These are phyloP conservation scores for Mythimna ferrago DNA, from an alignment of 2,888 invertebrate species.

Conservation along the genomic window DNA sequence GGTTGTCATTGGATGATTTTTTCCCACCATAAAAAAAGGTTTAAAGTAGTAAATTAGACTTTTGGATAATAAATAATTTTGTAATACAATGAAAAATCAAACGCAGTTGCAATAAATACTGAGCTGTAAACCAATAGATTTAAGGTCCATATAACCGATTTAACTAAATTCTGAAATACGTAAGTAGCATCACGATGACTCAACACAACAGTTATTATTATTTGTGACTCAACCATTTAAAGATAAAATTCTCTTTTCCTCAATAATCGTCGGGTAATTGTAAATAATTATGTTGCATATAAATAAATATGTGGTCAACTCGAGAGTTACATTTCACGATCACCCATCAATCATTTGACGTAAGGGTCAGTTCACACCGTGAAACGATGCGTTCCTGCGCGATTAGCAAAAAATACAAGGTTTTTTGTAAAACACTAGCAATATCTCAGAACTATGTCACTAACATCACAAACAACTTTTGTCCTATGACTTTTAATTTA, in stretches of 20 bases:
- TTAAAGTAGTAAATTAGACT: neutral
- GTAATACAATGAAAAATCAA: neutral
- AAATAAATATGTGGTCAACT: neutral
- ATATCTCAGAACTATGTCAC: too few species aligned
- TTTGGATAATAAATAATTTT: neutral
- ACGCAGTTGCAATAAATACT: neutral
- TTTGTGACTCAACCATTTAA: slow-evolving; percentile 11
- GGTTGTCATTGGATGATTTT: too few species aligned
- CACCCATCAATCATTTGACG: neutral
- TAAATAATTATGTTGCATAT: neutral
- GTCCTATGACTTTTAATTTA: too few species aligned
- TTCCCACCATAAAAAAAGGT: too few species aligned
- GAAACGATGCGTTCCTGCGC: too few species aligned
- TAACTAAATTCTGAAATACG: neutral
- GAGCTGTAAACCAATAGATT: neutral
- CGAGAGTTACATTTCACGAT: neutral
- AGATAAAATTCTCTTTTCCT: slow-evolving; percentile 21
- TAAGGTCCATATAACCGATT: neutral
- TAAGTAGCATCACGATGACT: slow-evolving; percentile 20
- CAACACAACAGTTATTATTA: slow-evolving; percentile 7
- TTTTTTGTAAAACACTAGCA: too few species aligned
- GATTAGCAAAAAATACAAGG: too few species aligned
- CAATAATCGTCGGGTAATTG: neutral
- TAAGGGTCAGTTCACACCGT: too few species aligned
- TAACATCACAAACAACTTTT: too few species aligned